A percentile compares a stretch with the other conserved stretches of the same genome.
Evolutionary conservation across 2,113 vertebrate genomes (phyloP).

Genomic region (Tautogolabrus adspersus): DNA sequence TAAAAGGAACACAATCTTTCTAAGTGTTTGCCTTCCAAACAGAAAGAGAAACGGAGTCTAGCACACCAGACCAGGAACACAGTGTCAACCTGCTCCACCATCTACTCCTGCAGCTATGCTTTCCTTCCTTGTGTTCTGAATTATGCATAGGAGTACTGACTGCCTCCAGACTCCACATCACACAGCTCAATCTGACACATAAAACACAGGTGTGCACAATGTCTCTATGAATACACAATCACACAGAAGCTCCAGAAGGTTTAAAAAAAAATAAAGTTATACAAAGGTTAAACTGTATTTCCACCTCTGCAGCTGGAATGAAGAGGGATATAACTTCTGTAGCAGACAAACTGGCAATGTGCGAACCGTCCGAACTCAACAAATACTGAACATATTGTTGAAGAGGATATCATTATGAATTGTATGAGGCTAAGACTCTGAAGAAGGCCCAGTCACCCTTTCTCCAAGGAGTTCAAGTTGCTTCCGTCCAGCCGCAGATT

Average conservation of each 20-base stretch:
- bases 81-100: slow-evolving; percentile 36
- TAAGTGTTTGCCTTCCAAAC: background rate
- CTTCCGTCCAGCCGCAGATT: no score
- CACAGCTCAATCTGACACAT: slow-evolving; percentile 49
- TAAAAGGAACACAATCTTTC: background rate
- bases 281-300: slow-evolving; percentile 4
- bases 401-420: no score
- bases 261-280: background rate
- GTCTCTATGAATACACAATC: background rate
- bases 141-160: slow-evolving; percentile 55
- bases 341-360: background rate
- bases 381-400: background rate
- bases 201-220: slow-evolving; percentile 29
- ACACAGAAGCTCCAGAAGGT: background rate
- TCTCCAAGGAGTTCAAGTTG: no score
- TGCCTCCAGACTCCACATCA: slow-evolving; percentile 42
- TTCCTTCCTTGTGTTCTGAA: slow-evolving; percentile 56
- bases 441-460: no score
- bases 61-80: slow-evolving; percentile 32
- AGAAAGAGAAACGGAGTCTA: background rate
- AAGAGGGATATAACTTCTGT: background rate
- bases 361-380: background rate
- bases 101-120: slow-evolving; percentile 55
- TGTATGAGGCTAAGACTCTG: no score
- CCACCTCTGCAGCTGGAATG: slow-evolving; percentile 8